Evolutionary conservation across 2,888 invertebrate species (phyloP).

Genomic region (Eretmocerus hayati): DNA sequence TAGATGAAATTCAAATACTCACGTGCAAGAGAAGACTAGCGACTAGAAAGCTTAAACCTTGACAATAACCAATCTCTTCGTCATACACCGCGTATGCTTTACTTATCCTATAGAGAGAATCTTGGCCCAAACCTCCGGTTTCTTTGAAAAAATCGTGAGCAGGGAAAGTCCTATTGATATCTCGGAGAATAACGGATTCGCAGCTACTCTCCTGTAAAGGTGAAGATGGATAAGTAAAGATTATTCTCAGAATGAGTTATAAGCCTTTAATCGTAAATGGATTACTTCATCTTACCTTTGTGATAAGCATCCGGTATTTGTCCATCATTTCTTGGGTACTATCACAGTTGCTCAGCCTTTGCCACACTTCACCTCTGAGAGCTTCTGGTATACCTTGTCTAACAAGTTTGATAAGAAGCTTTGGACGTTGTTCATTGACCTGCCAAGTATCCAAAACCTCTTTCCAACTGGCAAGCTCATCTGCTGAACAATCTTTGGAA

Average conservation of each 20-base stretch:
- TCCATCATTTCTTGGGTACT: conserved; percentile 82
- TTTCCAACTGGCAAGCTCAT: conserved; percentile 87
- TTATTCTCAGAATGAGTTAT: no score
- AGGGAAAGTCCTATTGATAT: conserved; percentile 97
- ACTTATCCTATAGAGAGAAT: conserved; percentile 89
- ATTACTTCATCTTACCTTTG: conserved; percentile 61
- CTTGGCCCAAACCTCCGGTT: conserved; percentile 90
- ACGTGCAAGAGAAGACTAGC: conserved; percentile 94
- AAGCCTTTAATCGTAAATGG: no score
- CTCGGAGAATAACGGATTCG: conserved; percentile 91
- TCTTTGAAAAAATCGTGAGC: conserved; percentile 98
- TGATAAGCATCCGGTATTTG: conserved; percentile 83
- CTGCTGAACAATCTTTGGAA: conserved; percentile 91
- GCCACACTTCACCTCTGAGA: conserved; percentile 95
- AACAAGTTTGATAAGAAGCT: conserved; percentile 72
- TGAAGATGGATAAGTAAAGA: no score
- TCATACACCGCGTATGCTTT: conserved; percentile 97
- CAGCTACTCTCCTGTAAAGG: conserved; percentile 81
- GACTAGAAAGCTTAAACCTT: conserved; percentile 95
- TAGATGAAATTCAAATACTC: conserved; percentile 40
- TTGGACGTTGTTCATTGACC: conserved; percentile 66
- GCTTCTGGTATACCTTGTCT: conserved; percentile 91
- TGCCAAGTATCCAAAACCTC: conserved; percentile 74
- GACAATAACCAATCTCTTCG: conserved; percentile 97
- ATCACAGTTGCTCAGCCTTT: conserved; percentile 82